Base-by-base conservation (phyloP, 2,888 invertebrate genomes). In the Stenotaenia linearis region DNA sequence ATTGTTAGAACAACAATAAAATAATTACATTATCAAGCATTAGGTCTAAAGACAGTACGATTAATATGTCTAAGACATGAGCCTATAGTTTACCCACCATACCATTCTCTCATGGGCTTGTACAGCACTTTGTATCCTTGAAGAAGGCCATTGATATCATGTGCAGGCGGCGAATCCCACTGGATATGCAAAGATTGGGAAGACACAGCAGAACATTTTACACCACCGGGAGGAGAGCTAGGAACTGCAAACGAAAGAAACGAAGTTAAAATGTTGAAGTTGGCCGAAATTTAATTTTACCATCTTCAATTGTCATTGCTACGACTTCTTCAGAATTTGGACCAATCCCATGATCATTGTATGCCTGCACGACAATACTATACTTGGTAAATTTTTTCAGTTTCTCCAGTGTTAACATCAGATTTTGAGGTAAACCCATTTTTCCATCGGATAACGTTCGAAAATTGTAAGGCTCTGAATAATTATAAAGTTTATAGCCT, bases 141-240 rank as follows among this genome's bases (percentile, higher is more conserved):
- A 35, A 87, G 83, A 28, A 86, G 84, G 1, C 87, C 87, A 83
- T 93, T 92, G 80, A 91, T 90, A 80, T 92, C 90, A 82, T 90
- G 89, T 40, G 90, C 89, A 0, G 86, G 86, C 9, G 86, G 86
- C 15, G 92, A 92, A 82, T 92, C 91, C 94, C 94, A 94, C 77
- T 92, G 91, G 25, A 93, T 90, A 87, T 92, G 92, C 79, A 94
- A 87, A 7, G 92, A 92, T 84, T 92, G 91, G 0, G 93, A 92
- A 30, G 92, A 91, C 75, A 93, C 85, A 0, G 93, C 90, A 0
- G 91, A 90, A 84, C 93, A 93, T 80, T 92, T 89, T 21, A 94
- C 91, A 84, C 92, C 92, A 85, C 91, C 91, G 0, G 93, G 93
- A 21, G 93, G 89, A 84, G 90, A 90, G 84, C 92, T 92, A 74